Base-by-base conservation (phyloP, 2,797 vertebrate species). In the Okamejei kenojei region DNA sequence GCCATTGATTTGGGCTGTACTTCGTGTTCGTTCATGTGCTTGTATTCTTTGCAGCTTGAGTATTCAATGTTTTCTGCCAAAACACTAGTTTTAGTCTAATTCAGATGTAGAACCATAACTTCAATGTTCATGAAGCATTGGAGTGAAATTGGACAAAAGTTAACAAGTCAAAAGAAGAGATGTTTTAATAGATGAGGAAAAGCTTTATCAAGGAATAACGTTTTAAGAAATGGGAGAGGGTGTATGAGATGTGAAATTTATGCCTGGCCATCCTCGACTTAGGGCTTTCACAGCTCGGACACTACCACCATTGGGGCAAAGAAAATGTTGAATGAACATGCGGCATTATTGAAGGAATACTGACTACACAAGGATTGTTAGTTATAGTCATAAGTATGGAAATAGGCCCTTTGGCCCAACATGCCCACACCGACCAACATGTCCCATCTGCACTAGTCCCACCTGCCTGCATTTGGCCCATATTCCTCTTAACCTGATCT, bases 1-100 rank as follows among this genome's bases (percentile, higher is more conserved):
- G 10, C 94, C 93, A 92, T 94, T 95, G 93, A 86, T 93, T n/a
- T 71, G 54, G 17, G 80, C 63, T 35, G 29, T 84, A n/a, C 77
- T 45, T 45, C 68, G 74, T 71, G 7, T 13, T 76, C 26, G n/a
- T 92, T 92, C 38, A 92, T 74, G 38, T 92, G 71, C 71, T 68
- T 19, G 63, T 88, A 32, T 65, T 68, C 65, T 29, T n/a, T 84
- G 13, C 23, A 63, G 29, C 26, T 7, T 63, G 5, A 17, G 26
- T 61, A 84, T 54, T 54, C 7, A 68, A 2, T 82, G 45, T 11
- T 29, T 26, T 26, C 10, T 61, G 11, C 3, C 81, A 58, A 10
- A 23, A 26, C 38, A 1, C 15, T 9, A 23, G 71, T 1, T 73
- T 23, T 73, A 21, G 19, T 68, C 71, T 21, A 73, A 73, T 23